These are phyloP conservation scores for Phaonia tiefii DNA, from an alignment of 2,888 invertebrate genomes.

Conservation along the genomic window DNA sequence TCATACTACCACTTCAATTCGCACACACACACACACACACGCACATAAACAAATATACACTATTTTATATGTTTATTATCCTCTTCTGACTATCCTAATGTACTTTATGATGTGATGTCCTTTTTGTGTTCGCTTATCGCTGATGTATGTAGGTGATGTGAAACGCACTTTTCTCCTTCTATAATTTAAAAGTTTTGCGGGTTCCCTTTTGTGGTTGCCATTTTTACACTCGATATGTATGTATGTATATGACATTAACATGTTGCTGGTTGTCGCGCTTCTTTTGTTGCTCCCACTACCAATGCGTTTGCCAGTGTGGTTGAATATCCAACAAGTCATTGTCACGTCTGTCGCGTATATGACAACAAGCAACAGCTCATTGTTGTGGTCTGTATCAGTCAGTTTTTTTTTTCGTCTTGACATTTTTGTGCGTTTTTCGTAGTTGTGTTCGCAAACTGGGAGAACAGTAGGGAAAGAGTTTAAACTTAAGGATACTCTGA, in stretches of 20 bases:
- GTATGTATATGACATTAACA: constrained; percentile 50
- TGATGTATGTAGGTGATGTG: constrained; percentile 34
- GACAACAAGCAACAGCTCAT: constrained; percentile 54
- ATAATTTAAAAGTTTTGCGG: constrained; percentile 56
- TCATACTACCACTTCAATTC: background rate
- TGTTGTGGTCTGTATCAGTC: background rate
- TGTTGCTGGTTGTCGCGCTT: constrained; percentile 52
- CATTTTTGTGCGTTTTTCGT: constrained; percentile 18
- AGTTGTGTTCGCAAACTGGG: too few relatives aligned
- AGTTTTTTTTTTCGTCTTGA: background rate
- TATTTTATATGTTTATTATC: constrained; percentile 43
- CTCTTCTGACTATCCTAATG: constrained; percentile 53
- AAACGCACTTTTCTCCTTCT: constrained; percentile 61
- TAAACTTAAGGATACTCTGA: too few relatives aligned
- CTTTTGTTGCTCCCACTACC: constrained; percentile 17
- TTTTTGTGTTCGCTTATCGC: constrained; percentile 38
- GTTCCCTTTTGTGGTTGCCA: constrained; percentile 38
- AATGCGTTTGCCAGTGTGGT: constrained; percentile 21
- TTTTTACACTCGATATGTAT: background rate
- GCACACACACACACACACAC: background rate
- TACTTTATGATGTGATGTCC: constrained; percentile 50
- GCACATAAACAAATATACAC: background rate
- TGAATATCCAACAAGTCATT: constrained; percentile 37
- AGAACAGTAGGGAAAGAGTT: too few relatives aligned
- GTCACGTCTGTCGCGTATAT: constrained; percentile 34